Base-by-base conservation (phyloP, 2,113 vertebrate species). In the Phaethon lepturus region DNA sequence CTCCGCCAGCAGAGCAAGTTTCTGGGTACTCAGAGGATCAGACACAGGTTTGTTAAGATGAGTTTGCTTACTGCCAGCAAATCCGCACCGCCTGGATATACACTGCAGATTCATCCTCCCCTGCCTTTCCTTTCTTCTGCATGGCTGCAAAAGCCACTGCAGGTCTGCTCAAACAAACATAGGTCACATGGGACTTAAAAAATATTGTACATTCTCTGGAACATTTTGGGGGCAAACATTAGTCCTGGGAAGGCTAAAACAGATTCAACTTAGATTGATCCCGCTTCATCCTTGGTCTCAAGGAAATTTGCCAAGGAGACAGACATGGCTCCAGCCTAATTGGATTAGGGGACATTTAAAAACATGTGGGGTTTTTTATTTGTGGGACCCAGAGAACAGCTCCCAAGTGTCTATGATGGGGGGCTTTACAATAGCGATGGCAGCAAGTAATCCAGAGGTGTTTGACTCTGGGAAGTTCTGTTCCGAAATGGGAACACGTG, bases 21-120 rank as follows among this genome's bases (percentile, higher is more conserved):
- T 64, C 59, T 33, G 26, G 22, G 40, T 53, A 5, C n/a, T 71
- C 63, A 29, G 33, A 64, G 33, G 50, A 47, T 44, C 52, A 20
- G 2, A 1, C 35, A 76, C 50, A 60, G 38, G 9, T 42, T 42
- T 7, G 23, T 7, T 38, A n/a, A 14, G 14, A 56, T 17, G 63
- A 40, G 38, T 31, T 63, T 53, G 38, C 38, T 76, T 22, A 18
- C 12, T 20, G 38, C 24, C 33, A 59, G 50, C 0, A 1, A 22
- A 44, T 31, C 12, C 5, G 1, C 24, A 5, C n/a, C 3, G 0
- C n/a, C 40, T 19, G 10, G 44, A 26, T 38, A 7, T 7, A 14
- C 0, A 1, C 50, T 45, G 38, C 45, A 42, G 33, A 17, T 40
- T 7, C 1, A 1, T 7, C 58, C 3, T 10, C 26, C 47, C 5